Evolutionary conservation across 35 echinoderm and acorn worm species (phyloP).

Genomic region (Apostichopus californicus): DNA sequence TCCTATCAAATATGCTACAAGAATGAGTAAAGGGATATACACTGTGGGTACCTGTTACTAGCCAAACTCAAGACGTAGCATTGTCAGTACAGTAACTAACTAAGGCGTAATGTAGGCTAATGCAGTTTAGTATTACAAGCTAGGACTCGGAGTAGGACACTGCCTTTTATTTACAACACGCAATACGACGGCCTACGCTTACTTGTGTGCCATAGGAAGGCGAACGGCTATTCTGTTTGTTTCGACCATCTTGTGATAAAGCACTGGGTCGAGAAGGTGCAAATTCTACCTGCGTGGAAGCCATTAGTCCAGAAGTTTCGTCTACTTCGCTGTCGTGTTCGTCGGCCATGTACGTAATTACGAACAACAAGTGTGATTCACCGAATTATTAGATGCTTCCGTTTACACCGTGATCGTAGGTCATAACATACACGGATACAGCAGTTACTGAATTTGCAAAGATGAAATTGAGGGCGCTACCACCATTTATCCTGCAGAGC

Average conservation of each 20-base stretch:
- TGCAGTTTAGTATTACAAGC: background rate
- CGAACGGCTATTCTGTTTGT: constrained; percentile 2
- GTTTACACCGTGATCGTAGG: background rate
- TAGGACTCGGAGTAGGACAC: background rate
- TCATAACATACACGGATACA: too few species aligned
- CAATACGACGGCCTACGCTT: background rate
- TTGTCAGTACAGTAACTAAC: too few species aligned
- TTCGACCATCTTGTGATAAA: background rate
- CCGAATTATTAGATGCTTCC: background rate
- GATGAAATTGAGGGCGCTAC: too few species aligned
- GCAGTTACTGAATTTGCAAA: too few species aligned
- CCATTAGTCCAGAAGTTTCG: constrained; percentile 19
- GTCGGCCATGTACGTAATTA: background rate
- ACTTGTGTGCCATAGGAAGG: constrained; percentile 25
- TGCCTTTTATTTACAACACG: background rate
- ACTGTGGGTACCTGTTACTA: too few species aligned
- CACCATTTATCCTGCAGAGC: too few species aligned
- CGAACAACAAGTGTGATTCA: background rate
- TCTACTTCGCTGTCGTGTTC: background rate
- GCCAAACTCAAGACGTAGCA: too few species aligned
- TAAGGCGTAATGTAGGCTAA: too few species aligned
- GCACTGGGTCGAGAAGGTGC: background rate
- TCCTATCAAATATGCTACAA: too few species aligned
- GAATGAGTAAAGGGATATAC: too few species aligned
- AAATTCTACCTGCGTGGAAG: background rate